Conservation (phyloP, 1,140 invertebrate species). For the Tribolium madens region DNA sequence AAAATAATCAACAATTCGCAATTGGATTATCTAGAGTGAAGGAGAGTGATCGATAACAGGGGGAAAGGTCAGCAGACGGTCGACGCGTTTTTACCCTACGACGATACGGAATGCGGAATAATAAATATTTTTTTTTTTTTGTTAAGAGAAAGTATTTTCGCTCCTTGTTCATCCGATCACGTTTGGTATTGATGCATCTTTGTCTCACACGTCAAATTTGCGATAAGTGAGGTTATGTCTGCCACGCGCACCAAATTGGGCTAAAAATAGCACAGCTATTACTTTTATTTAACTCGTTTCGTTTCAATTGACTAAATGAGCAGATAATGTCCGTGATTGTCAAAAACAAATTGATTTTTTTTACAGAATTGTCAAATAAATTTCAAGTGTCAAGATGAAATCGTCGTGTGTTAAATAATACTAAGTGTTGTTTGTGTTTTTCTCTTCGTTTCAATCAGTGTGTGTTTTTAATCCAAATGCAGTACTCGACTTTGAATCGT, state of each 20-base stretch:
- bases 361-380: constrained; percentile 13
- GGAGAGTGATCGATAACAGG: background rate
- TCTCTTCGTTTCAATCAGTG: background rate
- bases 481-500: constrained; percentile 58
- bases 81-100: background rate
- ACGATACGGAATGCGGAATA: constrained; percentile 9
- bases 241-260: background rate
- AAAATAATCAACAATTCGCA: constrained; percentile 5
- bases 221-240: background rate
- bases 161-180: no score
- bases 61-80: constrained; percentile 18
- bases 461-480: constrained; percentile 41
- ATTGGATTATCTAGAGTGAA: background rate
- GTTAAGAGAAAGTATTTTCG: no score
- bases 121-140: no score
- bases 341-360: no score
- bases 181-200: no score
- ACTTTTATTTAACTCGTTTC: background rate
- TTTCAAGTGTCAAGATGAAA: constrained; percentile 22
- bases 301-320: background rate
- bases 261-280: background rate
- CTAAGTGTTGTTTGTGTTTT: background rate
- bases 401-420: background rate
- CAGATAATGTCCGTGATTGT: background rate
- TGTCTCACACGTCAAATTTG: no score